Base-by-base conservation (phyloP, 2,888 invertebrate genomes). In the Acrocyrtus sp. region DNA sequence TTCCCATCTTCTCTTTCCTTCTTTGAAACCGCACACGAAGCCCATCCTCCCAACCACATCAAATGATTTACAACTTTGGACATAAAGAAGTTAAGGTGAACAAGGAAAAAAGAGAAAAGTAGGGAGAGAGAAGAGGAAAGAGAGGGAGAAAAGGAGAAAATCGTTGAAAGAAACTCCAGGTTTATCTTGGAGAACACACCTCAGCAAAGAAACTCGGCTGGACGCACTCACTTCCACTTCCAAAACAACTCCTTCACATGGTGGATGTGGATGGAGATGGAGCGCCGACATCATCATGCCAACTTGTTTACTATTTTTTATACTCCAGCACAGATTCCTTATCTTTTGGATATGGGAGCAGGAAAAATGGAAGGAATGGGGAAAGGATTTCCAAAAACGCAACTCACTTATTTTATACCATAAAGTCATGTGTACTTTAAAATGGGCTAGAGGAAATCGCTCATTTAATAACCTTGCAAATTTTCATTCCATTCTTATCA, bases 31-130 rank as follows among this genome's bases (percentile, higher is more conserved):
- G 41, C 56, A 48, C n/a, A n/a, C 56, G 48, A 70, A 57, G 48
- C 56, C 50, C 47, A 67, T 24, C 57, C 34, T 63, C 48, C 54
- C 57, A 65, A 58, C 58, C 63, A 53, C 63, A 72, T 57, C 70
- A 58, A 72, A 72, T 72, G 70, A 72, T 63, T 72, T 72, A 72
- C 58, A 72, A 72, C 63, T 70, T 62, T 48, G 57, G 22, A 51
- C 62, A 70, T 70, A 61, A 69, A 69, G 51, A 65, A 65, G 29
- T 50, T 43, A 41, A 67, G 53, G 21, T 41, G 62, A 48, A 65
- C 21, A 51, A 56, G 56, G 39, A 47, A 47, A 60, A 34, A 56
- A 65, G 29, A 51, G 17, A 41, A 41, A 19, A 41, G 17, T n/a
- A 58, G 48, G 61, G 48, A 48, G 19, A 34, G 34, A 22, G 39